A percentile compares a stretch with the other conserved stretches of the same genome.
Conservation (phyloP, 2,797 vertebrate genomes). For the Syndactyla subalaris region DNA sequence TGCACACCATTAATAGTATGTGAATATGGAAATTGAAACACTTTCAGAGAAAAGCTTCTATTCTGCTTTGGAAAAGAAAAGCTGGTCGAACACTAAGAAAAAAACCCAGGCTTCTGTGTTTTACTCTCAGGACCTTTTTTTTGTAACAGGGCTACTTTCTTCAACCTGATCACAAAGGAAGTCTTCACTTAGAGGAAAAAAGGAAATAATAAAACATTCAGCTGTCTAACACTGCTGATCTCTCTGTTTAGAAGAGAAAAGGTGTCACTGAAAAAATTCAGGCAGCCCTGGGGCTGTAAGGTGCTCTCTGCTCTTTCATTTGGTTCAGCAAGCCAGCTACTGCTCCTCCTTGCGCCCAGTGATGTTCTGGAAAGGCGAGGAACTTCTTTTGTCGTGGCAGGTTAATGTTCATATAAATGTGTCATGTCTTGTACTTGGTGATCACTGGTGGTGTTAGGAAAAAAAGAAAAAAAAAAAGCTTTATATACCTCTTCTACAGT, state of each 20-base stretch:
- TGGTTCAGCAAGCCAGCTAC: slow-evolving; percentile 29
- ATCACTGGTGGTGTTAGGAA: slow-evolving; percentile 64
- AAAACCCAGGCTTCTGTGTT: slow-evolving; percentile 72
- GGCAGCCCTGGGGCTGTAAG: slow-evolving; percentile 13
- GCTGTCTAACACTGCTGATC: slow-evolving; percentile 48
- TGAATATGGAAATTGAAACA: slow-evolving; percentile 64
- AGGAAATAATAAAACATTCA: background rate
- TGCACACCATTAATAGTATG: slow-evolving; percentile 51
- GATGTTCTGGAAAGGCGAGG: background rate
- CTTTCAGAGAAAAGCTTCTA: slow-evolving; percentile 29
- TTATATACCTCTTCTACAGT: slow-evolving; percentile 87
- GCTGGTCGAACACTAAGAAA: slow-evolving; percentile 74
- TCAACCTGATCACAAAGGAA: slow-evolving; percentile 73
- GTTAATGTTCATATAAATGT: slow-evolving; percentile 61
- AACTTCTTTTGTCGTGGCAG: slow-evolving; percentile 45
- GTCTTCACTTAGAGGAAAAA: slow-evolving; percentile 41
- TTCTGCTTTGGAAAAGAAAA: slow-evolving; percentile 60
- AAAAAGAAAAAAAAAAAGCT: slow-evolving; percentile 57
- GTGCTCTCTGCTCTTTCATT: background rate
- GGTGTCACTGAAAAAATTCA: background rate
- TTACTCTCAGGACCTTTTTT: slow-evolving; percentile 83
- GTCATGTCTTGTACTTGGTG: slow-evolving; percentile 68
- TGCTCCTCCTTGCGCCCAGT: background rate
- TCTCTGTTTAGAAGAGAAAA: slow-evolving; percentile 19
- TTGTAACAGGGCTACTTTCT: slow-evolving; percentile 79